Evolutionary conservation across 2,888 invertebrate genomes (phyloP).

Genomic region (Kryphioiulus occultus): DNA sequence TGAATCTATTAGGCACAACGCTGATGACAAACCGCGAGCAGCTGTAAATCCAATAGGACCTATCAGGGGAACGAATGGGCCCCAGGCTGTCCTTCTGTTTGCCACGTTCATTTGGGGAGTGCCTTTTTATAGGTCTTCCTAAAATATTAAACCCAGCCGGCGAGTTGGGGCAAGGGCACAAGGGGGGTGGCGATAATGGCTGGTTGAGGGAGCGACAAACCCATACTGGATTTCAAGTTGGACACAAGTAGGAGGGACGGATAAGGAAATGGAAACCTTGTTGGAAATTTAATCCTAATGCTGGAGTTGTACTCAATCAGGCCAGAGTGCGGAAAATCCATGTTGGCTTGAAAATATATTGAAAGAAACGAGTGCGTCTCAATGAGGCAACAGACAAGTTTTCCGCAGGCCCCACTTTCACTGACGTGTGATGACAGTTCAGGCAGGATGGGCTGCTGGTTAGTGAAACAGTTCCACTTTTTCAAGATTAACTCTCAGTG

Average conservation of each 20-base stretch:
- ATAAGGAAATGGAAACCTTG: conserved; percentile 39
- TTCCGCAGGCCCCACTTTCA: not conserved
- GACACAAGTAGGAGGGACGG: conserved; percentile 33
- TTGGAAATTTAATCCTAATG: conserved; percentile 40
- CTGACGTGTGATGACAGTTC: conserved; percentile 32
- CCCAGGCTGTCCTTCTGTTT: not conserved
- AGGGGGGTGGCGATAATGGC: not conserved
- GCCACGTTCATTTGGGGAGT: not conserved
- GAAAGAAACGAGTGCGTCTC: not conserved
- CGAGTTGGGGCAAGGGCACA: not conserved
- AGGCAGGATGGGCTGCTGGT: conserved; percentile 15
- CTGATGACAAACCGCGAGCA: not conserved
- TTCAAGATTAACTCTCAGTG: not conserved
- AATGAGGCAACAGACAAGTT: not conserved
- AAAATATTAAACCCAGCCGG: not conserved
- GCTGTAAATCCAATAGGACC: not conserved
- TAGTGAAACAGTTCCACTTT: not conserved
- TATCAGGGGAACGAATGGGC: not conserved
- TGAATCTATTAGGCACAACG: too few relatives aligned
- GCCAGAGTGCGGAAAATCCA: conserved; percentile 9
- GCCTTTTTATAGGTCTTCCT: not conserved
- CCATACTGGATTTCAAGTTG: conserved; percentile 35
- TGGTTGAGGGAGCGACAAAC: conserved; percentile 18
- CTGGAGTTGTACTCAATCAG: conserved; percentile 36
- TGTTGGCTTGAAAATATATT: not conserved